phyloP scores from a whole-genome alignment of 1,140 invertebrate species.

The Thalassaphorura encarpata region DNA sequence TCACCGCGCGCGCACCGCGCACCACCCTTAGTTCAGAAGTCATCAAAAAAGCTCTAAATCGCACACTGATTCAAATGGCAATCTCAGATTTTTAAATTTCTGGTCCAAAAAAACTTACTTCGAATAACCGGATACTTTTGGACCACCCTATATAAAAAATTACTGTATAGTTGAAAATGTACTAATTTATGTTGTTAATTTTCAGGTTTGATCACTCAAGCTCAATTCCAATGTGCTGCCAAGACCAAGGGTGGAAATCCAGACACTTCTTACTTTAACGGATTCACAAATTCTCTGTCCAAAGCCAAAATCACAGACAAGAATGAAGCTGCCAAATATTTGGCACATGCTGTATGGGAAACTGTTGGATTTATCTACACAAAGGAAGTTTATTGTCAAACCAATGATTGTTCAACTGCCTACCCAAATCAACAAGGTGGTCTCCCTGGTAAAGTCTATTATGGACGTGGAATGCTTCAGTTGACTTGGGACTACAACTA shows the following conservation, averaged over 20 bases:
- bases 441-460: conserved; percentile 15
- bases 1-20: too few relatives aligned
- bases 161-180: too few relatives aligned
- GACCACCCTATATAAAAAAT: too few relatives aligned
- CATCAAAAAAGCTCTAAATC: too few relatives aligned
- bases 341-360: conserved; percentile 21
- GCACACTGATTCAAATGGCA: too few relatives aligned
- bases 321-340: conserved; percentile 23
- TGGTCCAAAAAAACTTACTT: too few relatives aligned
- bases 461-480: conserved; percentile 26
- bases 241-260: neutral
- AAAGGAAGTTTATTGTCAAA: conserved; percentile 7
- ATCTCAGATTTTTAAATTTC: too few relatives aligned
- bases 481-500: conserved; percentile 28
- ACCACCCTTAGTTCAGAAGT: too few relatives aligned
- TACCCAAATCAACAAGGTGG: conserved; percentile 12
- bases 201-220: neutral
- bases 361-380: conserved; percentile 18
- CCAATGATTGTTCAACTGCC: neutral
- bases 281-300: conserved; percentile 3
- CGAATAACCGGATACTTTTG: too few relatives aligned
- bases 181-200: neutral
- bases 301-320: conserved; percentile 2
- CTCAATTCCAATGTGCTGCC: neutral
- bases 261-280: neutral